Evolutionary conservation across 1,140 invertebrate species (phyloP).

Genomic region (Drosophila pseudoobscura): DNA sequence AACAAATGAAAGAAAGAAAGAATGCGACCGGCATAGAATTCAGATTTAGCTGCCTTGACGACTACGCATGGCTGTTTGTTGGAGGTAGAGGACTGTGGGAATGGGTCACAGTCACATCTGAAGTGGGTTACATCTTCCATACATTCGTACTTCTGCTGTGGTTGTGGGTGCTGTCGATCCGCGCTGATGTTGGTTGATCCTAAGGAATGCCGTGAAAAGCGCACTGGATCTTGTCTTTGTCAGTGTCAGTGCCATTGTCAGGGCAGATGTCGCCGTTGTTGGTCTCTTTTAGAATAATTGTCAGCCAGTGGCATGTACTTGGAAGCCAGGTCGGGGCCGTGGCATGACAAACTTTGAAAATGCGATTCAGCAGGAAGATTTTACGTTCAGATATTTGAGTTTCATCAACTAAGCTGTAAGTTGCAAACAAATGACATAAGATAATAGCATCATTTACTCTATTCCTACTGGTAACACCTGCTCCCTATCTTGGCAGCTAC

Average conservation of each 20-base stretch:
- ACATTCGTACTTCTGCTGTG: slow-evolving; percentile 13
- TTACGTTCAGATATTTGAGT: no score
- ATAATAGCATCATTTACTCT: no score
- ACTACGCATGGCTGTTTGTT: slow-evolving; percentile 46
- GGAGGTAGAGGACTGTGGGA: slow-evolving; percentile 47
- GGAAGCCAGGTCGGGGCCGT: slow-evolving; percentile 5
- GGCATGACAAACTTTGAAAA: not conserved
- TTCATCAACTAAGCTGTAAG: no score
- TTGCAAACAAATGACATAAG: no score
- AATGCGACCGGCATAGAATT: slow-evolving; percentile 63
- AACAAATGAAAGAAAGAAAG: slow-evolving; percentile 36
- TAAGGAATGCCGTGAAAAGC: slow-evolving; percentile 35
- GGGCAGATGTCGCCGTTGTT: slow-evolving; percentile 5
- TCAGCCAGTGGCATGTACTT: not conserved
- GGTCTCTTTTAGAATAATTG: slow-evolving; percentile 16
- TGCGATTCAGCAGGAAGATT: not conserved
- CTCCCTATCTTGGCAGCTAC: not conserved
- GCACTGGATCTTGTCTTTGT: slow-evolving; percentile 1
- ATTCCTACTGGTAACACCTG: no score
- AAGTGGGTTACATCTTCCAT: slow-evolving; percentile 38
- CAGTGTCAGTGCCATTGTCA: not conserved
- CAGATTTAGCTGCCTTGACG: slow-evolving; percentile 34
- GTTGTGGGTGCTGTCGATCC: slow-evolving; percentile 27
- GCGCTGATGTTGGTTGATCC: slow-evolving; percentile 14
- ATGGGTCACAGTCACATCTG: slow-evolving; percentile 59